phyloP scores from a whole-genome alignment of 2,888 invertebrate species.

The Ethmia dodecea region DNA sequence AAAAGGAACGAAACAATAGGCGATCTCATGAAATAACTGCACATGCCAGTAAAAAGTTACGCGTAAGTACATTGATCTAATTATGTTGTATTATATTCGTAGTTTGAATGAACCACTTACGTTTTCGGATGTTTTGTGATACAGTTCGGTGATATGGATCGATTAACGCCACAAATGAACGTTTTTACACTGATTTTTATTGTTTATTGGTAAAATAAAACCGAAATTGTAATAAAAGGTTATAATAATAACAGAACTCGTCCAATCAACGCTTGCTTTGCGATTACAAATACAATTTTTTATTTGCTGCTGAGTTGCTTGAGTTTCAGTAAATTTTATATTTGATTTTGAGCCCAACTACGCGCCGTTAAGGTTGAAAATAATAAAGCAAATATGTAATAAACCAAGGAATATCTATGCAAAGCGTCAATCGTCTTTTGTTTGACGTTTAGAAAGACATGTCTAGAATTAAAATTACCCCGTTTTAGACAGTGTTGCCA shows the following conservation, averaged over 20 bases:
- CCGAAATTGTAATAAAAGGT: slow-evolving; percentile 64
- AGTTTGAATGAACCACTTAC: slow-evolving; percentile 59
- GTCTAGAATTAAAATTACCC: slow-evolving; percentile 4
- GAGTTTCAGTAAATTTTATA: neutral
- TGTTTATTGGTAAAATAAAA: slow-evolving; percentile 51
- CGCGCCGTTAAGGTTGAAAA: neutral
- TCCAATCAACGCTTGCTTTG: slow-evolving; percentile 24
- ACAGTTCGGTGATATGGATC: slow-evolving; percentile 21
- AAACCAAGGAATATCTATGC: neutral
- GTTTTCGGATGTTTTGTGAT: slow-evolving; percentile 34
- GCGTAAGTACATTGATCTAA: slow-evolving; percentile 55
- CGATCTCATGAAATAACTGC: slow-evolving; percentile 65
- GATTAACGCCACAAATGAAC: slow-evolving; percentile 27
- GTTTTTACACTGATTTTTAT: slow-evolving; percentile 32
- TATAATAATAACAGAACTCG: slow-evolving; percentile 58
- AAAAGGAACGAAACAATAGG: slow-evolving; percentile 58
- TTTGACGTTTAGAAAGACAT: slow-evolving; percentile 24
- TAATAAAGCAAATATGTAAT: neutral
- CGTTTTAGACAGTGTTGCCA: too few relatives aligned
- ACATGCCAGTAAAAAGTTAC: slow-evolving; percentile 55
- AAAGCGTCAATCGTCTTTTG: slow-evolving; percentile 17
- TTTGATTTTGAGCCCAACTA: neutral
- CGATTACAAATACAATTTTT: slow-evolving; percentile 17
- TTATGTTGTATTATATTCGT: slow-evolving; percentile 41
- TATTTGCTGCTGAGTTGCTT: neutral